A percentile compares a stretch with the other conserved stretches of the same genome.
Evolutionary conservation across 2,888 invertebrate species (phyloP).

Genomic region (Creontiades dilutus): DNA sequence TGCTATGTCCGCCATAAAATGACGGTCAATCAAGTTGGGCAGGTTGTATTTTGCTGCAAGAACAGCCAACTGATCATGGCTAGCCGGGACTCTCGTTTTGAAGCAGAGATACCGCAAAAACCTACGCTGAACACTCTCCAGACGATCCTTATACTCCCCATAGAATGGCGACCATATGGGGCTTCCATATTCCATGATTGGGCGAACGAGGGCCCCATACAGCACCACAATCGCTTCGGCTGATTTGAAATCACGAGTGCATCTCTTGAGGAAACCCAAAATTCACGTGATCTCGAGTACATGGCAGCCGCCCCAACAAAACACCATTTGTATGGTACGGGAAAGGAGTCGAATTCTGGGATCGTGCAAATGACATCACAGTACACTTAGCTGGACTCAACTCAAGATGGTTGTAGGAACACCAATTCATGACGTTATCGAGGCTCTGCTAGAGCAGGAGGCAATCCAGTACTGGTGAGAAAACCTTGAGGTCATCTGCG

Average conservation of each 20-base stretch:
- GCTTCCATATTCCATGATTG: neutral
- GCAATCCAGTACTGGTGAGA: no score
- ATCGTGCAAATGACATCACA: no score
- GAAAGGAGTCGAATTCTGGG: no score
- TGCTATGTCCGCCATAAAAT: neutral
- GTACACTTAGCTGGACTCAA: no score
- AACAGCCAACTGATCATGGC: neutral
- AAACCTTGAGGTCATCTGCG: no score
- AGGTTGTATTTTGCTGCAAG: neutral
- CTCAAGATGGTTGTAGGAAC: no score
- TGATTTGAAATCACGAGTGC: neutral
- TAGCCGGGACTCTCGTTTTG: neutral
- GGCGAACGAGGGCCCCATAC: neutral
- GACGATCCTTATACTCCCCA: neutral
- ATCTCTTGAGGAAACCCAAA: no score
- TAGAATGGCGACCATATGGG: conserved; percentile 20
- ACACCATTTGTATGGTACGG: no score
- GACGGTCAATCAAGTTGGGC: neutral
- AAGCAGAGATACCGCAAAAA: neutral
- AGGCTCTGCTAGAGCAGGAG: no score
- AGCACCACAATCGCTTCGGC: neutral
- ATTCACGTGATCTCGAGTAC: no score
- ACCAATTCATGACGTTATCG: no score
- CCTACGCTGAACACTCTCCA: neutral
- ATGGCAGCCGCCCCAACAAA: no score